Conservation (phyloP, 2,113 vertebrate genomes). For the Mustela lutreola region DNA sequence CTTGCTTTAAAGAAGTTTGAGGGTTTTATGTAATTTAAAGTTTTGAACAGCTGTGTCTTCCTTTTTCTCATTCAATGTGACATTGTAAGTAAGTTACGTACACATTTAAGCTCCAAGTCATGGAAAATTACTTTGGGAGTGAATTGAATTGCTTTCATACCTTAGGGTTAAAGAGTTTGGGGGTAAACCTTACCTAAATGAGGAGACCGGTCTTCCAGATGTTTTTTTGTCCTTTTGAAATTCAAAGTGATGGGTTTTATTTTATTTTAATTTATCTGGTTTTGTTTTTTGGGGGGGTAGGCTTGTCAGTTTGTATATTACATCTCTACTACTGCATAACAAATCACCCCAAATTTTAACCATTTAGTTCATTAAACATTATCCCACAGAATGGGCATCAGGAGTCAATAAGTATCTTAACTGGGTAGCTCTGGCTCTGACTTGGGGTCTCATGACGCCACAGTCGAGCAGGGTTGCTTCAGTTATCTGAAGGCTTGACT, state of each 20-base stretch:
- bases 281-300: background rate
- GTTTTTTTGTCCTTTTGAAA: background rate
- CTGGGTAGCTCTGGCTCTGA: background rate
- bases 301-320: background rate
- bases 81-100: background rate
- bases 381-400: background rate
- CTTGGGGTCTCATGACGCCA: background rate
- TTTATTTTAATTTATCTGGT: background rate
- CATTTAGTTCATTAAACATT: background rate
- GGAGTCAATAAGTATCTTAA: background rate
- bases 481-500: background rate
- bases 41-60: background rate
- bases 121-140: background rate
- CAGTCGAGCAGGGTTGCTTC: background rate
- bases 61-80: background rate
- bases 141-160: background rate
- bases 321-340: background rate
- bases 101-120: background rate
- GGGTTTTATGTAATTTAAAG: background rate
- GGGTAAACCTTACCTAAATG: background rate
- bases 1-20: background rate
- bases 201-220: accelerated
- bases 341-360: background rate
- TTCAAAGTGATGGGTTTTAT: background rate
- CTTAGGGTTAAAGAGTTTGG: background rate